phyloP scores from a whole-genome alignment of 2,888 invertebrate genomes.

The Noctua pronuba region DNA sequence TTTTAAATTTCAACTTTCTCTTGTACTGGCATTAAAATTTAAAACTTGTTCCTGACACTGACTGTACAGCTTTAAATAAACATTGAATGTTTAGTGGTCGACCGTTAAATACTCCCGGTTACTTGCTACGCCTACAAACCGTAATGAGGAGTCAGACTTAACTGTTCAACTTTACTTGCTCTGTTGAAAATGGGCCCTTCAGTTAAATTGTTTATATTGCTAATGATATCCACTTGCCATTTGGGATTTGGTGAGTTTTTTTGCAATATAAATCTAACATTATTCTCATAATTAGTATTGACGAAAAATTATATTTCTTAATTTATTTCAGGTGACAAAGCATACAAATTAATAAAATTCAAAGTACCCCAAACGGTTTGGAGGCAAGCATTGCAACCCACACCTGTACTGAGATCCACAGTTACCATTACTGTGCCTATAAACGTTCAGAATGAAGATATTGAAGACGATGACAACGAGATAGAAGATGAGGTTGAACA shows the following conservation, averaged over 20 bases:
- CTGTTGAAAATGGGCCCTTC: constrained; percentile 66
- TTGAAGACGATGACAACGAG: constrained; percentile 61
- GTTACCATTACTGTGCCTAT: constrained; percentile 84
- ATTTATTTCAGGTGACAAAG: constrained; percentile 70
- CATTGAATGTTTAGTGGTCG: constrained; percentile 79
- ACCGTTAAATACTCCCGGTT: constrained; percentile 85
- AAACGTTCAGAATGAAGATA: constrained; percentile 80
- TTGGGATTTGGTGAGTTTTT: constrained; percentile 71
- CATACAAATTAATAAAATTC: constrained; percentile 81
- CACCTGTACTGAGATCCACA: constrained; percentile 84
- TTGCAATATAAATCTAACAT: not conserved
- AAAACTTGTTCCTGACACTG: constrained; percentile 87
- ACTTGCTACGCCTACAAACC: constrained; percentile 81
- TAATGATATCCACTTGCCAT: constrained; percentile 64
- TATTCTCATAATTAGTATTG: constrained; percentile 12
- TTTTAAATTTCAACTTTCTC: constrained; percentile 84
- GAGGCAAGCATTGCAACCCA: constrained; percentile 82
- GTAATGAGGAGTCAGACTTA: constrained; percentile 78
- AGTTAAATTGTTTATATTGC: constrained; percentile 65
- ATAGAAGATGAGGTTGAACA: constrained; percentile 59
- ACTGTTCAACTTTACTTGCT: constrained; percentile 64
- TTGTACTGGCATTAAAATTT: constrained; percentile 85
- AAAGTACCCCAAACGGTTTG: constrained; percentile 81
- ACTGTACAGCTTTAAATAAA: constrained; percentile 81
- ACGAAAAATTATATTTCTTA: not conserved